Conservation (phyloP, 2,113 vertebrate species). For the Chamaea fasciata region DNA sequence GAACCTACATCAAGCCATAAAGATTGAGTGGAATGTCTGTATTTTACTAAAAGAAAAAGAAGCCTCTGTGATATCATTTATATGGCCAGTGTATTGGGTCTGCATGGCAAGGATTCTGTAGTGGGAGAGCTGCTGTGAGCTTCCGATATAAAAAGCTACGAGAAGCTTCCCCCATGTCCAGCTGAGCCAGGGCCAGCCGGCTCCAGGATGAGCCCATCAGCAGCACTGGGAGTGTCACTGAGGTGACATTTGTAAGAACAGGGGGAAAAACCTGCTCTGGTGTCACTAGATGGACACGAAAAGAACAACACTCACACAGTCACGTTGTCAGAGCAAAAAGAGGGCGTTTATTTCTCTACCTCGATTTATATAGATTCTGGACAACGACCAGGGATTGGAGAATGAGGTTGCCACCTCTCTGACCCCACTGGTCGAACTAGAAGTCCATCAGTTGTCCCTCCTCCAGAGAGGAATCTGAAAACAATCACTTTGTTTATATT, state of each 20-base stretch:
- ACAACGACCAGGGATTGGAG: no score
- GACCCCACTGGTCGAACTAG: no score
- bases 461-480: no score
- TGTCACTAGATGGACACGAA: no score
- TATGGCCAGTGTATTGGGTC: neutral
- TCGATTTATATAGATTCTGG: no score
- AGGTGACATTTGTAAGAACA: no score
- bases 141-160: rapidly evolving
- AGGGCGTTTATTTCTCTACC: no score
- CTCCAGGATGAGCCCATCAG: neutral
- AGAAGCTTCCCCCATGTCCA: neutral
- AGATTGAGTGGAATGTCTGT: neutral
- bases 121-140: neutral
- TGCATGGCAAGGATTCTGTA: neutral
- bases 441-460: no score
- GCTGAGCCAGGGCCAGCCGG: neutral
- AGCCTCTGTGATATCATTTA: neutral
- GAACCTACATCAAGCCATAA: neutral
- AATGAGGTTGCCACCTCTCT: no score
- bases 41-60: neutral
- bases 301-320: no score
- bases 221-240: rapidly evolving
- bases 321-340: no score
- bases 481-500: no score
- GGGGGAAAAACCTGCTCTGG: neutral